Conservation (phyloP, 2,888 invertebrate genomes). For the Acanthopleura granulata region DNA sequence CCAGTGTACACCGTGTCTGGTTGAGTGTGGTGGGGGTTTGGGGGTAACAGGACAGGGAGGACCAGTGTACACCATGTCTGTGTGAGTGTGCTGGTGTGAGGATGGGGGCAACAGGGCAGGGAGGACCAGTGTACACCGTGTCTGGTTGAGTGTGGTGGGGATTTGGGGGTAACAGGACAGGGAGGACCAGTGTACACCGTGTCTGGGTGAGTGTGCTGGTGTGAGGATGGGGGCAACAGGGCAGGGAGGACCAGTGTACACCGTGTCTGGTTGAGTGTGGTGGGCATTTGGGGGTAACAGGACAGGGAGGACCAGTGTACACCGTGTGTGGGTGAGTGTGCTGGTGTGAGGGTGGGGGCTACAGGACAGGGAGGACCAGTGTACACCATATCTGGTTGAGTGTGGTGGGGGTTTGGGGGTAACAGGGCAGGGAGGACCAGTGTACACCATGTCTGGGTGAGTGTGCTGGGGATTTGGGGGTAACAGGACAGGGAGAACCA, state of each 20-base stretch:
- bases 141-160: constrained; percentile 48
- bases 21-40: constrained; percentile 34
- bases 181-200: constrained; percentile 59
- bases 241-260: constrained; percentile 55
- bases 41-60: constrained; percentile 51
- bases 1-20: constrained; percentile 65
- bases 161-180: constrained; percentile 48
- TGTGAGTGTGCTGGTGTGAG: constrained; percentile 39
- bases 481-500: constrained; percentile 51
- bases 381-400: constrained; percentile 62
- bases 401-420: too few species aligned
- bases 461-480: constrained; percentile 61
- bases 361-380: constrained; percentile 52
- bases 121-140: constrained; percentile 61
- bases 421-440: constrained; percentile 37
- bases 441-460: constrained; percentile 64
- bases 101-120: constrained; percentile 47
- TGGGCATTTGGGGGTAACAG: constrained; percentile 42
- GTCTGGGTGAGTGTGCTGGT: constrained; percentile 52
- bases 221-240: constrained; percentile 42
- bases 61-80: constrained; percentile 62
- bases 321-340: constrained; percentile 60
- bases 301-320: constrained; percentile 55
- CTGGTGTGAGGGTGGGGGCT: constrained; percentile 33
- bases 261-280: constrained; percentile 60